Evolutionary conservation across 35 echinoderm and acorn worm genomes (phyloP).

Genomic region (Amphiura filiformis): DNA sequence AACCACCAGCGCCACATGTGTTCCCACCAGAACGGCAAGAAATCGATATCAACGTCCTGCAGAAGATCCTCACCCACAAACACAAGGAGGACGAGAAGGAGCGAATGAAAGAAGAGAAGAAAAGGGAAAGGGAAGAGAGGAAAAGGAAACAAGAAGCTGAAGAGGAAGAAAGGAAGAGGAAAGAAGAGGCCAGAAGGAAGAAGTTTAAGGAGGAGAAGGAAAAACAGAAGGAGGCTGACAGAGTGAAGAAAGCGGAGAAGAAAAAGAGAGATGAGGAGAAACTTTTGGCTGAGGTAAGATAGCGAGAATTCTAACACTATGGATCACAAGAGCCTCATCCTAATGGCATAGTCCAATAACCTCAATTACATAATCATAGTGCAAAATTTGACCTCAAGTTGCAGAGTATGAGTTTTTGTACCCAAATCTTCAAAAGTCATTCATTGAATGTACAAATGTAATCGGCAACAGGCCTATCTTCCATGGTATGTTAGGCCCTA

Average conservation of each 20-base stretch:
- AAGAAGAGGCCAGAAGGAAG: background rate
- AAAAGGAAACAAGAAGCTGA: background rate
- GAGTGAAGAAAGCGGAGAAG: background rate
- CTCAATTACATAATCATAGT: background rate
- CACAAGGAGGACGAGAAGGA: background rate
- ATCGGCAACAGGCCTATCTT: background rate
- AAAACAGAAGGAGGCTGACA: background rate
- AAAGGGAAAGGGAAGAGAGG: background rate
- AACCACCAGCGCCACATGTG: background rate
- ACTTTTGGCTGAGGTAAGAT: background rate
- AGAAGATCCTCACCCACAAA: background rate
- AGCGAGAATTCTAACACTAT: slow-evolving; percentile 12
- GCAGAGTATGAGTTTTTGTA: background rate
- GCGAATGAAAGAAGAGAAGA: background rate
- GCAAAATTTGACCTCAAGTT: background rate
- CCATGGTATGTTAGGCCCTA: too few relatives aligned
- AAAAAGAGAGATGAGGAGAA: background rate
- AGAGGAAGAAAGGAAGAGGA: background rate
- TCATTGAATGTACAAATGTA: background rate
- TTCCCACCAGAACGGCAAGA: background rate
- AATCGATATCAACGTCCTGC: background rate
- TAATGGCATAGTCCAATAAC: background rate
- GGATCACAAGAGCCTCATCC: background rate
- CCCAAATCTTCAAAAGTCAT: background rate
- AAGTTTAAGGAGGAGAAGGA: background rate